These are phyloP conservation scores for Baronia brevicornis DNA, from an alignment of 2,888 invertebrate species.

Conservation along the genomic window DNA sequence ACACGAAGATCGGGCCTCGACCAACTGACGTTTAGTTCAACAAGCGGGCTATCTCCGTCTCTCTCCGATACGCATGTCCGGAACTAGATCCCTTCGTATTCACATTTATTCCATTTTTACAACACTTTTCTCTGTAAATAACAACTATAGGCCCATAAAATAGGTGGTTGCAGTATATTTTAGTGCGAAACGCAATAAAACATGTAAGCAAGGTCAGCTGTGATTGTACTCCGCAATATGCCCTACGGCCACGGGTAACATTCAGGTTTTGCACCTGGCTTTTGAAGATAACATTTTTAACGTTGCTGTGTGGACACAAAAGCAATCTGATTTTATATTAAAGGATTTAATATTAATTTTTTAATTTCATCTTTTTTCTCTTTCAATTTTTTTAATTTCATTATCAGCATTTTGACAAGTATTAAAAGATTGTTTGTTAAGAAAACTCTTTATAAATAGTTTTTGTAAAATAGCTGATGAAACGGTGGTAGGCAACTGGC, in stretches of 20 bases:
- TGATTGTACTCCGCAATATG: slow-evolving; percentile 46
- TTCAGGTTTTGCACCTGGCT: slow-evolving; percentile 55
- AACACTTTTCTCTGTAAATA: slow-evolving; percentile 14
- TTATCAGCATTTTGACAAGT: no score
- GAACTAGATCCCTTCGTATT: slow-evolving; percentile 53
- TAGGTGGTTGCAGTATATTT: slow-evolving; percentile 9
- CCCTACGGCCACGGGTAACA: slow-evolving; percentile 41
- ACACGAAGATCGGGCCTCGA: slow-evolving; percentile 46
- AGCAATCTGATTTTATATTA: slow-evolving; percentile 28
- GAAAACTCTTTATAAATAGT: no score
- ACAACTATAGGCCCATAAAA: slow-evolving; percentile 6
- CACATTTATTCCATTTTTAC: slow-evolving; percentile 35
- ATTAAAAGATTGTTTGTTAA: no score
- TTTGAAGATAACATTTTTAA: slow-evolving; percentile 49
- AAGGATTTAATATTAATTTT: slow-evolving; percentile 17
- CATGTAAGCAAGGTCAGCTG: slow-evolving; percentile 49
- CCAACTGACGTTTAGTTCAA: slow-evolving; percentile 53
- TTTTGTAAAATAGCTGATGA: no score
- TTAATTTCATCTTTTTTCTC: slow-evolving; percentile 7
- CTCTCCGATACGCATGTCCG: slow-evolving; percentile 70
- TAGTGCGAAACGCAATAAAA: slow-evolving; percentile 23
- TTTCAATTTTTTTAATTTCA: no score
- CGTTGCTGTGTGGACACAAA: slow-evolving; percentile 32
- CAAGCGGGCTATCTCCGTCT: slow-evolving; percentile 48
- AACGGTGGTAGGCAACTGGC: no score